Conservation (phyloP, 2,888 invertebrate genomes). For the Eulithis prunata region DNA sequence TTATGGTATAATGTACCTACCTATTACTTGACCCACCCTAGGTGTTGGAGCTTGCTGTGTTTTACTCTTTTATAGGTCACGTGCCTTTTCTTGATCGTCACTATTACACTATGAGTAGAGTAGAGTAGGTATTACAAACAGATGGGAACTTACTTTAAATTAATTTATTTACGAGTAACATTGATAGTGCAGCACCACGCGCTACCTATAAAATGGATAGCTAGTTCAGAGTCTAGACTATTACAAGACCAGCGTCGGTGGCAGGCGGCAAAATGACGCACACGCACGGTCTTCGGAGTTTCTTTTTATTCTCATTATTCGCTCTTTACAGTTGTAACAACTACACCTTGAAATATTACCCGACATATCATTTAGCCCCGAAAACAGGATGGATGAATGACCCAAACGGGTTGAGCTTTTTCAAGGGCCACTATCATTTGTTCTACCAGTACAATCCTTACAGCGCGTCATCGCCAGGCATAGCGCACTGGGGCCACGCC, state of each 20-base stretch:
- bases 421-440: conserved; percentile 69
- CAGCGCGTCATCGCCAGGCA: conserved; percentile 59
- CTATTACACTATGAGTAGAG: too few species aligned
- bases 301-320: conserved; percentile 47
- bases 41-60: too few species aligned
- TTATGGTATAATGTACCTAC: too few species aligned
- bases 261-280: conserved; percentile 38
- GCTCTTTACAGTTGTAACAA: conserved; percentile 40
- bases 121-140: too few species aligned
- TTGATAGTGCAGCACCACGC: conserved; percentile 18
- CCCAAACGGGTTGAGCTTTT: conserved; percentile 79
- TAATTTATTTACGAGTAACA: conserved; percentile 2
- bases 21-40: too few species aligned
- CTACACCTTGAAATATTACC: conserved; percentile 54
- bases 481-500: conserved; percentile 81
- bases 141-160: conserved; percentile 4
- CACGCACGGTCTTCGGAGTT: conserved; percentile 30
- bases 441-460: conserved; percentile 80
- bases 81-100: too few species aligned
- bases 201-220: conserved; percentile 31
- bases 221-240: conserved; percentile 41
- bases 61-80: too few species aligned
- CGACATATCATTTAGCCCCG: conserved; percentile 67
- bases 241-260: conserved; percentile 35
- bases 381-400: conserved; percentile 81